A percentile compares a stretch with the other conserved stretches of the same genome.
These are phyloP conservation scores for Pocillopora meandrina DNA, from an alignment of 92 coral and sea anemone genomes.

Conservation along the genomic window DNA sequence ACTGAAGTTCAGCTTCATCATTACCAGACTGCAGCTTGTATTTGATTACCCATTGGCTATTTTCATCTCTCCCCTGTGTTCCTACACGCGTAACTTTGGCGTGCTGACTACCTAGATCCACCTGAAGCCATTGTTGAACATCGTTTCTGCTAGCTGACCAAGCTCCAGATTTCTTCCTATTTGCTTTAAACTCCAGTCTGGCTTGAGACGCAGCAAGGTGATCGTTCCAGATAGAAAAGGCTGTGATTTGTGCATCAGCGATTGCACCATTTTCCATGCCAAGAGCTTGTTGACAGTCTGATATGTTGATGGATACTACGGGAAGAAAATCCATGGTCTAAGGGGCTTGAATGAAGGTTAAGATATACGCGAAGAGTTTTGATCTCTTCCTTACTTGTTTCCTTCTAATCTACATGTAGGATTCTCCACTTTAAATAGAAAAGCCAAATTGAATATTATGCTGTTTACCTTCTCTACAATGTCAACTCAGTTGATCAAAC, in stretches of 20 bases:
- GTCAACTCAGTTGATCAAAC: too few species aligned
- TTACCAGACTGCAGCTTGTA: neutral
- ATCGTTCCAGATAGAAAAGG: neutral
- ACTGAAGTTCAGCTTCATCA: neutral
- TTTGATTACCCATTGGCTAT: neutral
- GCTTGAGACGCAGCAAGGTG: neutral
- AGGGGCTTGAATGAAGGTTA: neutral
- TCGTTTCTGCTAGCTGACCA: neutral
- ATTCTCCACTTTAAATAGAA: too few species aligned
- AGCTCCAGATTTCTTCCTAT: neutral
- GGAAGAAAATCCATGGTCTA: neutral
- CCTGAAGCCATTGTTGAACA: neutral
- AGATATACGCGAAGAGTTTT: too few species aligned
- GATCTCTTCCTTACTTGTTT: too few species aligned
- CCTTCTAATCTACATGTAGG: too few species aligned
- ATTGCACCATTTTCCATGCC: conserved; percentile 14
- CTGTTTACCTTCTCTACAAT: too few species aligned
- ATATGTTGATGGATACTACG: neutral
- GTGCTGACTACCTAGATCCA: conserved; percentile 3
- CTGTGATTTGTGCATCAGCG: neutral
- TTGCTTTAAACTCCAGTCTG: neutral
- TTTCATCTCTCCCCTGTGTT: neutral
- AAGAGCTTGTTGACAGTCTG: neutral
- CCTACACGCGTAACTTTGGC: conserved; percentile 8
- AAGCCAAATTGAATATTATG: too few species aligned